Evolutionary conservation across 2,113 vertebrate genomes (phyloP), one percentile per base, ranked within the genome.

Genomic region (Oostethus manadensis): DNA sequence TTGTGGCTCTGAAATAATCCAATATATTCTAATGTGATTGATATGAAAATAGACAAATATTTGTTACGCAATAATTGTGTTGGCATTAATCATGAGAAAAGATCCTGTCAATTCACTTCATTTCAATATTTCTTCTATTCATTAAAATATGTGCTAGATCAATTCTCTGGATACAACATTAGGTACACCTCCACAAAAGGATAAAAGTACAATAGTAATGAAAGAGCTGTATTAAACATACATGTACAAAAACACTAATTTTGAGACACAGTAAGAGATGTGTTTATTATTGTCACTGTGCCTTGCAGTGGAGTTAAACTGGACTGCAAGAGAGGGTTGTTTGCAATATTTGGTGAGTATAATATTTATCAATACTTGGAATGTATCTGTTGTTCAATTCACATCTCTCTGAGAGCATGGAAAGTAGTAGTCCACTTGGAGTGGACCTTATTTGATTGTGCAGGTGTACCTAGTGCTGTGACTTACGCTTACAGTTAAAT

Each of bases 1-100:
- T 65, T 74, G 64, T 71, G 67, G 59, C 64, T 78, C 64, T 56
- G 58, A 78, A 76, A 66, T 67, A 79, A 75, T 14, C 70, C 58
- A 54, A 64, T 70, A 74, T 74, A 78, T 60, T 70, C 60, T n/a
- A 60, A 61, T 58, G 51, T 80, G 60, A 71, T 67, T 20, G 74
- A 56, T 80, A 65, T 79, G 51, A 68, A 47, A 51, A 61, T 51
- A 68, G n/a, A n/a, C 49, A 71, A 72, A 58, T 62, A 60, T 76
- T 59, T 56, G 67, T 64, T 42, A 56, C 75, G 75, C 68, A 79
- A 68, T 75, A 66, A 74, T 62, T 67, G 78, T 38, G 45, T 58
- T 49, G 20, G 46, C 55, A 68, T 63, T 64, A 64, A 74, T 70
- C 44, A 58, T 61, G 29, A 58, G 21, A 33, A 73, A 51, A 67